phyloP scores from a whole-genome alignment of 1,140 invertebrate species.

The Sitophilus oryzae region DNA sequence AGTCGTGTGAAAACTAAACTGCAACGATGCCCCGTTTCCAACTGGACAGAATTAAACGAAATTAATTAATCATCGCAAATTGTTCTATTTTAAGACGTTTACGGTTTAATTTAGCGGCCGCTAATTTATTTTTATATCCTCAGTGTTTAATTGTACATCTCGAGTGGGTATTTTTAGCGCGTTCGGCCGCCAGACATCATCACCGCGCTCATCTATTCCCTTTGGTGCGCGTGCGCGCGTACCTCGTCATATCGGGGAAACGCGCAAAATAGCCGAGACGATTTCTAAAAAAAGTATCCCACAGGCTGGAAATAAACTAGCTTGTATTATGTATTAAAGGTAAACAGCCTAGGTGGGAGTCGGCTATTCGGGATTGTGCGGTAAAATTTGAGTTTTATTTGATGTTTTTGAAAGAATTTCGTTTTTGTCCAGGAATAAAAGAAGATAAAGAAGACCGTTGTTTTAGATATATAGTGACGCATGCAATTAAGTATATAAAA shows the following conservation, averaged over 20 bases:
- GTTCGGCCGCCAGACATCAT: neutral
- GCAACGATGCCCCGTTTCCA: neutral
- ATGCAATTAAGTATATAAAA: too few relatives aligned
- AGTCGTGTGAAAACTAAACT: too few relatives aligned
- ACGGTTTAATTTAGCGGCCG: constrained; percentile 15
- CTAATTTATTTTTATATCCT: constrained; percentile 20
- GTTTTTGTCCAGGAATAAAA: too few relatives aligned
- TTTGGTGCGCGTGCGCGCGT: too few relatives aligned
- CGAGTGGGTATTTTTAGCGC: neutral
- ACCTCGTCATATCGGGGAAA: too few relatives aligned
- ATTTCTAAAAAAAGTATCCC: neutral
- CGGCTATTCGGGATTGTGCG: too few relatives aligned
- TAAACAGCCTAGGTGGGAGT: too few relatives aligned
- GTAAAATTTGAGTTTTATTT: too few relatives aligned
- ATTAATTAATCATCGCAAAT: constrained; percentile 15
- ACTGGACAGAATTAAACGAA: constrained; percentile 1
- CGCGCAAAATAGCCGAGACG: neutral
- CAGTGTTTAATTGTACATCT: constrained; percentile 2
- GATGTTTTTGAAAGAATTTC: too few relatives aligned
- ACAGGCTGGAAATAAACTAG: neutral
- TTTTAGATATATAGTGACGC: too few relatives aligned
- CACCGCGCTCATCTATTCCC: neutral
- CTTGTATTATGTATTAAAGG: too few relatives aligned
- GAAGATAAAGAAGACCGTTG: too few relatives aligned
- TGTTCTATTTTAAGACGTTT: constrained; percentile 20